Conservation (phyloP, 1,140 invertebrate genomes). For the Amyelois transitella region DNA sequence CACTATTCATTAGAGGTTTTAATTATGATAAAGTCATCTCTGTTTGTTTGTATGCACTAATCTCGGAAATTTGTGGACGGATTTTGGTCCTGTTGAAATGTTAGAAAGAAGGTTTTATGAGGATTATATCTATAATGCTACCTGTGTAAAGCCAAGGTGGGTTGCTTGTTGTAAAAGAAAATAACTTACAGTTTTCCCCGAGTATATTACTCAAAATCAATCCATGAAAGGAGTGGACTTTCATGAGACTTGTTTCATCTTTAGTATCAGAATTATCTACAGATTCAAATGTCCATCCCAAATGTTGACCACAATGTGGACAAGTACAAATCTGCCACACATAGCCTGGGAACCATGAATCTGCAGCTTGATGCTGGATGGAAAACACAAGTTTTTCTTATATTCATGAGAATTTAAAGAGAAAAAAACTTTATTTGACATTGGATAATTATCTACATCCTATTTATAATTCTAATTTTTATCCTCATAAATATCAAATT, state of each 20-base stretch:
- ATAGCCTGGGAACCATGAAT: conserved; percentile 71
- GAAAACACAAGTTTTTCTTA: conserved; percentile 6
- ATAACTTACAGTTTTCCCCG: conserved; percentile 68
- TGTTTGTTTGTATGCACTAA: no score
- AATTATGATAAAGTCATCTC: no score
- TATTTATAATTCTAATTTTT: no score
- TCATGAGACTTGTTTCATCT: conserved; percentile 17
- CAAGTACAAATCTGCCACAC: conserved; percentile 68
- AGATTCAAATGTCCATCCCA: conserved; percentile 71
- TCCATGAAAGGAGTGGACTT: conserved; percentile 56
- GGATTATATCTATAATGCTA: no score
- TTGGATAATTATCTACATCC: no score
- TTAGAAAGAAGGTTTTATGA: no score
- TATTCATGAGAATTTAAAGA: conserved; percentile 1
- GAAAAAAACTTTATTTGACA: no score
- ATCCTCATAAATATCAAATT: no score
- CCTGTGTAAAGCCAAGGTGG: neutral
- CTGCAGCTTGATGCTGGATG: conserved; percentile 57
- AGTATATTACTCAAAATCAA: conserved; percentile 63
- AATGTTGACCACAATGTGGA: conserved; percentile 62
- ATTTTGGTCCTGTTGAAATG: no score
- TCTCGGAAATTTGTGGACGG: no score
- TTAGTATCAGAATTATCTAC: conserved; percentile 19
- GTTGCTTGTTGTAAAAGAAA: neutral
- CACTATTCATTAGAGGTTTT: no score